Evolutionary conservation across 2,113 vertebrate genomes (phyloP), one percentile per base, ranked within the genome.

Genomic region (Microcebus griseorufus): DNA sequence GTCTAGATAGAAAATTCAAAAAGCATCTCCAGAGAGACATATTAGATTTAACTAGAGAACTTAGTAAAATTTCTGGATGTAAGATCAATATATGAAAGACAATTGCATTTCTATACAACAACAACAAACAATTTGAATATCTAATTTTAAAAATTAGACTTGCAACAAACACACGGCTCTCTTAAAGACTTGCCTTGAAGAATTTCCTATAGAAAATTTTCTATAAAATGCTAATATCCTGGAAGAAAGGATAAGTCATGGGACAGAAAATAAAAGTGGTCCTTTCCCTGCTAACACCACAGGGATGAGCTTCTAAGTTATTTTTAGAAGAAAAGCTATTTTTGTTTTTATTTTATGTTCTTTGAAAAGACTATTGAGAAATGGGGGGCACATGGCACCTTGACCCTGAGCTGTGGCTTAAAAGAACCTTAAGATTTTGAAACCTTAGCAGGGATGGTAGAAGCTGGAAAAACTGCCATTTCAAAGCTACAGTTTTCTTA

Each of bases 111-210:
- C 70, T 72, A 48, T 29, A n/a, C 9, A 95, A 51, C 42, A 91
- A 78, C 60, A 88, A 22, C n/a, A 88, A 93, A 79, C 14, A 72
- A 39, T 80, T 93, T 72, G 27, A 90, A 83, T 72, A 82, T 18
- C 79, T 95, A 76, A 93, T 90, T 90, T 90, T 22, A 39, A 92
- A 95, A 87, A 83, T n/a, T 32, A 94, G 29, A 90, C 83, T 22
- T 34, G 17, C 45, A 51, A 90, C 48, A 65, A 94, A 58, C 8
- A 42, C 13, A 8, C 23, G 37, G 6, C 22, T 75, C 27, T 32
- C 53, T 72, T 70, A 9, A 84, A 89, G 45, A 9, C 37, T 76
- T 70, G 9, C 45, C 67, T 32, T 3, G 25, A 92, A 69, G 13
- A 65, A 27, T 67, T 67, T 55, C 18, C 25, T 39, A 14, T 17